These are phyloP conservation scores for Parapristionchus giblindavisi DNA, from an alignment of 2,888 invertebrate species.

Conservation along the genomic window DNA sequence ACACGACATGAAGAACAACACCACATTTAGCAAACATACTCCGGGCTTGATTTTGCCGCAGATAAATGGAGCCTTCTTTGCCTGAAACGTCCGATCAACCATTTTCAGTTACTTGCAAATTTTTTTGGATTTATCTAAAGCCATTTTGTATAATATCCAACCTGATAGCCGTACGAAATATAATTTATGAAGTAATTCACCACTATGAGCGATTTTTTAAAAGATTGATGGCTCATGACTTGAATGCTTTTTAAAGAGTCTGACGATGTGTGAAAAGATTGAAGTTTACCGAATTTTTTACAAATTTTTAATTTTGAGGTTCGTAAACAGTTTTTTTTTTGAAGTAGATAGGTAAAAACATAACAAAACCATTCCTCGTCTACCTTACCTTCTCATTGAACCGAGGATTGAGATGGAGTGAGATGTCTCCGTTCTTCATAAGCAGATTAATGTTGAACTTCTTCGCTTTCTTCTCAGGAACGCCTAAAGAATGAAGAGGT, in stretches of 20 bases:
- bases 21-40: conserved; percentile 47
- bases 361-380: background rate
- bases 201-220: too few relatives aligned
- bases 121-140: background rate
- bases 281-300: background rate
- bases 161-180: background rate
- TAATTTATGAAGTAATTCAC: background rate
- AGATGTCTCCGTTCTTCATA: conserved; percentile 61
- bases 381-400: conserved; percentile 62
- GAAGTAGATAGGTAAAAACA: background rate
- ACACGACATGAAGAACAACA: conserved; percentile 17
- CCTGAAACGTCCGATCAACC: conserved; percentile 27
- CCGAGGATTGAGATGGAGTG: conserved; percentile 65
- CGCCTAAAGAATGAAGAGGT: conserved; percentile 10
- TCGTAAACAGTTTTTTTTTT: background rate
- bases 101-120: background rate
- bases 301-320: background rate
- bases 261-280: background rate
- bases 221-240: too few relatives aligned
- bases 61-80: conserved; percentile 42
- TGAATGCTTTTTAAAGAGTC: too few relatives aligned
- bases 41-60: conserved; percentile 57
- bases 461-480: conserved; percentile 63
- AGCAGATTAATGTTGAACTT: conserved; percentile 64
- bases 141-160: background rate